These are phyloP conservation scores for Chymomyza caudatula DNA, from an alignment of 2,888 invertebrate species.

Conservation along the genomic window DNA sequence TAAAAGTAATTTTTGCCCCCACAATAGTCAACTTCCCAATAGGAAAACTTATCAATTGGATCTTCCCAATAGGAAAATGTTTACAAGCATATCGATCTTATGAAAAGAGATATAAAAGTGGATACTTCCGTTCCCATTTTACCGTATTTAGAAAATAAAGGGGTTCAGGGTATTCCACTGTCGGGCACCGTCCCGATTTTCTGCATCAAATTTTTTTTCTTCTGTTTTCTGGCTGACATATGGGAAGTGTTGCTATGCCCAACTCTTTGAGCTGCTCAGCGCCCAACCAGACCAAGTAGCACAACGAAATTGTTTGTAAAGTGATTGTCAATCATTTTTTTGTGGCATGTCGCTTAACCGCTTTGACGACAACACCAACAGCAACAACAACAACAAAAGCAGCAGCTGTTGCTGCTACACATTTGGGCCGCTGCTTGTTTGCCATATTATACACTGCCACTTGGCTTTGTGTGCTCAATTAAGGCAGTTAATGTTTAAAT, in stretches of 20 bases:
- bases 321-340: slow-evolving; percentile 71
- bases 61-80: too few relatives aligned
- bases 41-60: too few relatives aligned
- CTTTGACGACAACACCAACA: slow-evolving; percentile 51
- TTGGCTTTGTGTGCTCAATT: slow-evolving; percentile 43
- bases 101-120: too few relatives aligned
- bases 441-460: slow-evolving; percentile 8
- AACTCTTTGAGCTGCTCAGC: neutral
- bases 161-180: slow-evolving; percentile 22
- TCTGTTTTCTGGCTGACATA: neutral
- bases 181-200: slow-evolving; percentile 29
- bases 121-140: too few relatives aligned
- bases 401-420: slow-evolving; percentile 49
- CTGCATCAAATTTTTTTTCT: slow-evolving; percentile 22
- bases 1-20: too few relatives aligned
- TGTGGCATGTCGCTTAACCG: slow-evolving; percentile 68
- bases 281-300: slow-evolving; percentile 30
- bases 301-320: slow-evolving; percentile 66
- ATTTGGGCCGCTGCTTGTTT: slow-evolving; percentile 32
- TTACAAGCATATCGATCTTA: too few relatives aligned
- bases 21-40: too few relatives aligned
- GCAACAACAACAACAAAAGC: slow-evolving; percentile 25
- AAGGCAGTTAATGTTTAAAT: slow-evolving; percentile 12
- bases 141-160: too few relatives aligned
- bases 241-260: neutral